Evolutionary conservation across 2,797 vertebrate genomes (phyloP).

Genomic region (Poeciliopsis presidionis): DNA sequence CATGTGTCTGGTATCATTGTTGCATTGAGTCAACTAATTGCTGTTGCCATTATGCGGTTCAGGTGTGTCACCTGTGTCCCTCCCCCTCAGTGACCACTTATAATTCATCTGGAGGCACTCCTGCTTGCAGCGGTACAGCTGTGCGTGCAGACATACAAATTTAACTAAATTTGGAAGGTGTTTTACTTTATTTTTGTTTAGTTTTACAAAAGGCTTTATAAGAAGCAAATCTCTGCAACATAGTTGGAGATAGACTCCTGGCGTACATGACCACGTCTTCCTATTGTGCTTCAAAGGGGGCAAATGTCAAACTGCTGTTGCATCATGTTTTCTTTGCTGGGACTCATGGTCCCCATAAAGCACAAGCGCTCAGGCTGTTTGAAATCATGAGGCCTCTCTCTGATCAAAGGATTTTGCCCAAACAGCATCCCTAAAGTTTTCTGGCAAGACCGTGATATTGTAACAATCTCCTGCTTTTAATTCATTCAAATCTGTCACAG

Average conservation of each 20-base stretch:
- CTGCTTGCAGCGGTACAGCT: background rate
- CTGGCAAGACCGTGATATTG: slow-evolving; percentile 72
- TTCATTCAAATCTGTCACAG: slow-evolving; percentile 42
- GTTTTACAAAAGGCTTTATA: background rate
- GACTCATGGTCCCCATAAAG: slow-evolving; percentile 64
- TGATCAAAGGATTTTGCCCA: slow-evolving; percentile 83
- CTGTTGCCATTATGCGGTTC: background rate
- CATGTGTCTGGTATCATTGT: background rate
- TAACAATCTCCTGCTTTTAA: slow-evolving; percentile 72
- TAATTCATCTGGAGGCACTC: background rate
- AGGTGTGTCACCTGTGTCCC: background rate
- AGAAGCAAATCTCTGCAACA: background rate
- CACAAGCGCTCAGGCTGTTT: slow-evolving; percentile 73
- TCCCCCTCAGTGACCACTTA: background rate
- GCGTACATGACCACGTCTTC: slow-evolving; percentile 71
- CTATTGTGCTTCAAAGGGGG: slow-evolving; percentile 67
- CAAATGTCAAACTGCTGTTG: slow-evolving; percentile 75
- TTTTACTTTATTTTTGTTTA: background rate
- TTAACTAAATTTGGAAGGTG: background rate
- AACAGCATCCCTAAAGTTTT: slow-evolving; percentile 64
- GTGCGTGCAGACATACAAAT: background rate
- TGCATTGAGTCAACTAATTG: background rate
- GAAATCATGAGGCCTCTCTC: slow-evolving; percentile 63
- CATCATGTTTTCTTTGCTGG: slow-evolving; percentile 68
- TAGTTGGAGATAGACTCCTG: slow-evolving; percentile 5